phyloP scores from a whole-genome alignment of 2,888 invertebrate genomes.

The Noctua fimbriata region DNA sequence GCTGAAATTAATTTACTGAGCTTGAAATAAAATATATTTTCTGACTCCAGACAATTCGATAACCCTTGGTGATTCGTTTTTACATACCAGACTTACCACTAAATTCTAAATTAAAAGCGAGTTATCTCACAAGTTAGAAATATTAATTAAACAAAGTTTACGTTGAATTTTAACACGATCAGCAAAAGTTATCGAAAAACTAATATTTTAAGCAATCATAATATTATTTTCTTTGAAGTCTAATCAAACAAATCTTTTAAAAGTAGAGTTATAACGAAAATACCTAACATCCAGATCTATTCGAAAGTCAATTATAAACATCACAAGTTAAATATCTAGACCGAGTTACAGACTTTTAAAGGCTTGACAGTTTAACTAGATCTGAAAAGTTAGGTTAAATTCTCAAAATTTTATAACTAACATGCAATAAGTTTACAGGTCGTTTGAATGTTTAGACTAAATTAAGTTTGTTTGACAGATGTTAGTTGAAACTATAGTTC shows the following conservation, averaged over 20 bases:
- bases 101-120: slow-evolving; percentile 3
- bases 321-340: slow-evolving; percentile 63
- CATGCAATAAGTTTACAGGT: slow-evolving; percentile 42
- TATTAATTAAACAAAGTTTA: slow-evolving; percentile 36
- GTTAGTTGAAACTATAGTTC: slow-evolving; percentile 27
- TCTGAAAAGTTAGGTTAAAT: slow-evolving; percentile 53
- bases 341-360: slow-evolving; percentile 56
- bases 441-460: slow-evolving; percentile 49
- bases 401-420: slow-evolving; percentile 46
- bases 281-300: slow-evolving; percentile 43
- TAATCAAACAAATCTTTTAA: slow-evolving; percentile 29
- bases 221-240: slow-evolving; percentile 30
- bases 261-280: slow-evolving; percentile 30
- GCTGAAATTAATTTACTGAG: slow-evolving; percentile 10
- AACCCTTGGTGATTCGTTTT: slow-evolving; percentile 11
- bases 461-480: slow-evolving; percentile 55
- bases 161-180: slow-evolving; percentile 32
- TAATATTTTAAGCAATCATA: slow-evolving; percentile 33
- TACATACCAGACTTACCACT: not conserved
- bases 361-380: slow-evolving; percentile 56
- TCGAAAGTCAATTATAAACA: slow-evolving; percentile 70
- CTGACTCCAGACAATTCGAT: slow-evolving; percentile 3
- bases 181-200: slow-evolving; percentile 30
- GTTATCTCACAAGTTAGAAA: slow-evolving; percentile 15
- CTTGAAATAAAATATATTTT: slow-evolving; percentile 2